phyloP scores from a whole-genome alignment of 2,113 vertebrate genomes.

The Takifugu bimaculatus region DNA sequence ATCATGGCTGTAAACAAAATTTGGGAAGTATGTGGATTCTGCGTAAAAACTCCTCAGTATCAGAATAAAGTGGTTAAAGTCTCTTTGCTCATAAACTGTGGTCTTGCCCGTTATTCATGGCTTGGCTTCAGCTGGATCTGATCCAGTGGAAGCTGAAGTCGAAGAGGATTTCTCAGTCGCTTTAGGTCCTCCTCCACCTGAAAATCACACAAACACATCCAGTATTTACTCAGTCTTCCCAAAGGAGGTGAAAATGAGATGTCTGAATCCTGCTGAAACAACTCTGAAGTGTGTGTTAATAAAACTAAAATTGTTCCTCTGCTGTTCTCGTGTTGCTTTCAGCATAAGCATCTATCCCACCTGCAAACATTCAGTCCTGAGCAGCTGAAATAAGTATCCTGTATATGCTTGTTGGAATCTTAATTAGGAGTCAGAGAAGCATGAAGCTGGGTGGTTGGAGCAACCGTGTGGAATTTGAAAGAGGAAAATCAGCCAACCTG shows the following conservation, averaged over 20 bases:
- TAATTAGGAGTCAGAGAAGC: background rate
- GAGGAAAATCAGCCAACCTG: slow-evolving; percentile 70
- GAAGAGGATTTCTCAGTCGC: slow-evolving; percentile 76
- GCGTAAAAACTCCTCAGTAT: slow-evolving; percentile 53
- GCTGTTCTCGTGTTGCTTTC: too few relatives aligned
- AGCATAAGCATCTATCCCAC: too few relatives aligned
- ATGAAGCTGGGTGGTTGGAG: too few relatives aligned
- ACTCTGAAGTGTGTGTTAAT: too few relatives aligned
- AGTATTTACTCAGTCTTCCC: background rate
- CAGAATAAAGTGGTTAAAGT: slow-evolving; percentile 42
- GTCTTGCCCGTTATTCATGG: background rate
- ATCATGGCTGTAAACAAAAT: slow-evolving; percentile 45
- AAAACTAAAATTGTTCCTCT: too few relatives aligned
- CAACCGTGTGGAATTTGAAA: background rate
- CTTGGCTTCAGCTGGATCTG: slow-evolving; percentile 62
- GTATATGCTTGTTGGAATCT: background rate
- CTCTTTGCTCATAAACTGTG: slow-evolving; percentile 12
- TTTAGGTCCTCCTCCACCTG: slow-evolving; percentile 84
- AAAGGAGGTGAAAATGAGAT: too few relatives aligned
- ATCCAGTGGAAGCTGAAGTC: slow-evolving; percentile 76
- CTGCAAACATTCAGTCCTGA: too few relatives aligned
- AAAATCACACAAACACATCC: background rate
- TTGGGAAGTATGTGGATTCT: slow-evolving; percentile 22
- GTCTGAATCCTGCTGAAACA: too few relatives aligned
- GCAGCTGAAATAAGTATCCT: too few relatives aligned